Percentiles rank a stretch among this genome's conserved stretches.
Conservation (phyloP, 2,888 invertebrate genomes). For the Stenoptilia bipunctidactyla region DNA sequence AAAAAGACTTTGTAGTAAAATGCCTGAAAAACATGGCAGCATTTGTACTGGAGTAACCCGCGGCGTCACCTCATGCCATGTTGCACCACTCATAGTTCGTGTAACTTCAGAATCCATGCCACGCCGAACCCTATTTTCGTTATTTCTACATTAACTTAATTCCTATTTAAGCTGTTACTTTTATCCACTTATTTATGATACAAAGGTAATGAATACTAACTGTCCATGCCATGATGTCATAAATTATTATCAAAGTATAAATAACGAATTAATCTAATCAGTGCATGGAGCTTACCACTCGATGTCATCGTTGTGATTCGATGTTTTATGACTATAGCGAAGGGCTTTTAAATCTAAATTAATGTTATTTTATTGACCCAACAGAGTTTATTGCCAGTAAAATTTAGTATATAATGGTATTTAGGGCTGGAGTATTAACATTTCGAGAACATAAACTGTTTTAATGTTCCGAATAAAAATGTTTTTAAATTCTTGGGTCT, state of each 20-base stretch:
- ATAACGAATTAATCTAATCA: constrained; percentile 19
- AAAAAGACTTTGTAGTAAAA: too few relatives aligned
- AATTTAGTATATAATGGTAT: too few relatives aligned
- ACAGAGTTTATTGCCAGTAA: too few relatives aligned
- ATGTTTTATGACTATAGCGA: constrained; percentile 27
- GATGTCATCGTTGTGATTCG: constrained; percentile 44
- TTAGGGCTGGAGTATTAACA: too few relatives aligned
- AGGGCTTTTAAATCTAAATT: constrained; percentile 9
- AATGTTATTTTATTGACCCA: too few relatives aligned
- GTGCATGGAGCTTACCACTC: constrained; percentile 57
- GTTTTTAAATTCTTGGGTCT: too few relatives aligned
- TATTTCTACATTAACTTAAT: not conserved
- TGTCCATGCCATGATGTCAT: not conserved
- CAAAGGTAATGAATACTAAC: not conserved
- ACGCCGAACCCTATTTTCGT: not conserved
- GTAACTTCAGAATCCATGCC: not conserved
- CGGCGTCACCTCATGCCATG: constrained; percentile 16
- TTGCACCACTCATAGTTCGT: constrained; percentile 51
- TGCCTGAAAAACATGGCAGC: too few relatives aligned
- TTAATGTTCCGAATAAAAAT: too few relatives aligned
- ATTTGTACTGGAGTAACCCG: constrained; percentile 1
- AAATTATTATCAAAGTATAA: constrained; percentile 3
- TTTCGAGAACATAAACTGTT: too few relatives aligned
- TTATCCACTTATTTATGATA: too few relatives aligned
- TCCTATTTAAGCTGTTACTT: too few relatives aligned